Evolutionary conservation across 2,113 vertebrate species (phyloP).

Genomic region (Silurus glanis): DNA sequence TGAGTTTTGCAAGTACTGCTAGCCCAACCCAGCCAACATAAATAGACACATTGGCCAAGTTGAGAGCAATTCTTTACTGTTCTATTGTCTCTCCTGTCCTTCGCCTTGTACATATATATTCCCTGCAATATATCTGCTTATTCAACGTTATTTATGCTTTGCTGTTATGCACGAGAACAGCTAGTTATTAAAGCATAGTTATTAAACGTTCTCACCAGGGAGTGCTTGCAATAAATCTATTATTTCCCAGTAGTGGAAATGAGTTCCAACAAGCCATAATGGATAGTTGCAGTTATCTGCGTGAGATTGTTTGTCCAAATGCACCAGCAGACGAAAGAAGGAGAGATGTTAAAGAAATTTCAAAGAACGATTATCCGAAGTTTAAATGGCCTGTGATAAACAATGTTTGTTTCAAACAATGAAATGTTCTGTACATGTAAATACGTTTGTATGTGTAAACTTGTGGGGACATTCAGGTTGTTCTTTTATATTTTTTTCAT

Average conservation of each 20-base stretch:
- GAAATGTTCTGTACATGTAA: not conserved
- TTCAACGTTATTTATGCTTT: conserved; percentile 59
- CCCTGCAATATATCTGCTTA: conserved; percentile 58
- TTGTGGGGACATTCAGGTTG: not conserved
- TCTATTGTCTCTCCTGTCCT: conserved; percentile 62
- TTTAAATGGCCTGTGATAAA: conserved; percentile 45
- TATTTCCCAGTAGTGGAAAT: conserved; percentile 33
- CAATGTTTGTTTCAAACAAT: conserved; percentile 33
- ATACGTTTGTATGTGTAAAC: not conserved
- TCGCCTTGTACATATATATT: conserved; percentile 53
- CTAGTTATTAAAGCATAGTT: conserved; percentile 51
- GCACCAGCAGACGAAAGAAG: conserved; percentile 23
- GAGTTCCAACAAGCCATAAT: conserved; percentile 41
- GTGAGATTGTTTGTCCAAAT: conserved; percentile 43
- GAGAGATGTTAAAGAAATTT: conserved; percentile 36
- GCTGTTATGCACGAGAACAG: conserved; percentile 51
- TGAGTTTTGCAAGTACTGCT: conserved; percentile 69
- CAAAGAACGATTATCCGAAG: conserved; percentile 39
- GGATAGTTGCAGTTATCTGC: conserved; percentile 49
- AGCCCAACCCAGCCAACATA: conserved; percentile 67
- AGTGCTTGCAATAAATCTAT: conserved; percentile 43
- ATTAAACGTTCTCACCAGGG: conserved; percentile 48
- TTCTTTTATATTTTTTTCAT: not conserved
- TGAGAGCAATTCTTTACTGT: conserved; percentile 61
- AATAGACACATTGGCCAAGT: conserved; percentile 71